Evolutionary conservation across 2,888 invertebrate genomes (phyloP), one percentile per base, ranked within the genome.

Genomic region (Maniola hyperantus): DNA sequence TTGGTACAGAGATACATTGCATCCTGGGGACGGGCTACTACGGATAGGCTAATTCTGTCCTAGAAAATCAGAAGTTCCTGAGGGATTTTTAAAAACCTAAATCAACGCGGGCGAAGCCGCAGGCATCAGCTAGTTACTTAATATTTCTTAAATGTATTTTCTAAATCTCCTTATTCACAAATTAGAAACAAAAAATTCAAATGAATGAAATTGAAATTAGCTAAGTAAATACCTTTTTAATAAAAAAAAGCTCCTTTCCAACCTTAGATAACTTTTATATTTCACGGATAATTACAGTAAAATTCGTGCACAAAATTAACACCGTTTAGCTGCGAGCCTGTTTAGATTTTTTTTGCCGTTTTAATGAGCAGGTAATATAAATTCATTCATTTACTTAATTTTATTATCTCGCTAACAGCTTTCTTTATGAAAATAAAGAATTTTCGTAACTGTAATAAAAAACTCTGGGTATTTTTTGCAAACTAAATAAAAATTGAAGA

Each of bases 221-320:
- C 6, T 13, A 46, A 15, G 15, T 46, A 46, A 8, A 7, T 46
- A 13, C 13, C 13, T 42, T 11, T 8, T 46, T 46, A 15, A 46
- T 15, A 15, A 15, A 10, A 26, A 51, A 51, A 51, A 51, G 33
- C 13, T 33, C 26, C 2, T 26, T 26, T 6, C n/a, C 33, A 33
- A n/a, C 6, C n/a, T 33, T 20, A 13, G 20, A 20, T 42, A 57
- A 42, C 55, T 20, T 39, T 57, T 54, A 20, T 20, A 51, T 42
- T 20, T 57, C 42, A 26, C 57, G 39, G 42, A 6, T 57, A 57
- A 42, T 57, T 42, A 39, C 57, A 42, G 20, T 42, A 54, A 34
- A 34, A 34, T 20, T 11, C 13, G 42, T 6, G 13, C 39, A 18
- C 42, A 57, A 53, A 57, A 57, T 39, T 42, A 42, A 20, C 39